Evolutionary conservation across 2,888 invertebrate species (phyloP), one percentile per base, ranked within the genome.

Genomic region (Diloba caeruleocephala): DNA sequence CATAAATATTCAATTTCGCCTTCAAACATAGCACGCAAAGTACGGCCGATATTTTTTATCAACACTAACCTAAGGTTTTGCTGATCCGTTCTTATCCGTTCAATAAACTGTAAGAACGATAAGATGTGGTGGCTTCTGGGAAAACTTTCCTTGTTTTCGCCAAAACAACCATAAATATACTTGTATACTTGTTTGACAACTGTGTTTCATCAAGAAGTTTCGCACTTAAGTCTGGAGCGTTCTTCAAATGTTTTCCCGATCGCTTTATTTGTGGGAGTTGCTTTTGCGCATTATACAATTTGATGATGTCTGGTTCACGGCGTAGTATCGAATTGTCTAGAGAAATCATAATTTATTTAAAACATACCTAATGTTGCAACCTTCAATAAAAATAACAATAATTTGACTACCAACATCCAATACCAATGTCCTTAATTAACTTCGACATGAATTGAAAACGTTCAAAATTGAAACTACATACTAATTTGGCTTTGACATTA

Each of bases 21-120:
- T 9, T 13, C 17, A 9, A 14, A 10, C 8, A 9, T 26, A 14
- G 10, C 28, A 28, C 12, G 1, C 31, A 23, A 19, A 17, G 14
- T 21, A 34, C 6, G 19, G 12, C 29, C 21, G 8, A 45, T 56
- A 41, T 39, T 41, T 39, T 44, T 37, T 60, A 60, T 50, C 32
- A 14, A 9, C 7, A 15, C n/a, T 32, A 17, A 29, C 38, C 36
- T 7, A 44, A 58, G 21, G 10, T 2, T 25, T 7, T 25, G 15
- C 9, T 28, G 37, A 38, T 34, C 21, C 51, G 29, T 21, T 42
- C 38, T 38, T 17, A 48, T 58, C 26, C 56, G 10, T 38, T 57
- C 33, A n/a, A 50, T 57, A 28, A 13, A 41, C 41, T 52, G 28
- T 36, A 25, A 45, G 19, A 17, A 17, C 13, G 5, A 8, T 44